A percentile compares a stretch with the other conserved stretches of the same genome.
Conservation (phyloP, 2,888 invertebrate genomes). For the Tipula unca region DNA sequence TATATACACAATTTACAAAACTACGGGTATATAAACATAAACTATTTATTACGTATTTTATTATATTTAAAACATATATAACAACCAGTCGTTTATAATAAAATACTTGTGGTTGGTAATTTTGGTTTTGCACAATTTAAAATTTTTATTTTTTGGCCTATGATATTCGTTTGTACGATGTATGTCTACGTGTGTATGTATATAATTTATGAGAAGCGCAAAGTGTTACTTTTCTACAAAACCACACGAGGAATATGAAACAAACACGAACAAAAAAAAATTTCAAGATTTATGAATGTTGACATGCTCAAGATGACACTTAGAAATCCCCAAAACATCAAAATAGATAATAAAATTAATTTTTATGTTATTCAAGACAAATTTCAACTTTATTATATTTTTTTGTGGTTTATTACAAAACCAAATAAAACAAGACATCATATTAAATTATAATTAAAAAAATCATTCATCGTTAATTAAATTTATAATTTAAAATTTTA, state of each 20-base stretch:
- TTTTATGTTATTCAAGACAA: background rate
- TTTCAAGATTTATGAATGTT: background rate
- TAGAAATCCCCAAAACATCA: background rate
- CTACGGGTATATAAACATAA: background rate
- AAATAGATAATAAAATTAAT: background rate
- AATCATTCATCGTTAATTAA: background rate
- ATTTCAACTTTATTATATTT: background rate
- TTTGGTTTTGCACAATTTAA: background rate
- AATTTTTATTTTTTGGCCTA: background rate
- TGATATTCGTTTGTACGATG: background rate
- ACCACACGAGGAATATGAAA: background rate
- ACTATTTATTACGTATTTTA: background rate
- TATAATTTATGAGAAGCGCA: background rate
- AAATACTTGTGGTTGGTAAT: background rate
- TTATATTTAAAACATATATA: background rate
- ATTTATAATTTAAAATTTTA: background rate
- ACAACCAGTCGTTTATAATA: background rate
- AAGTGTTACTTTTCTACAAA: background rate
- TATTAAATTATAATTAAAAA: background rate
- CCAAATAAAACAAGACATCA: background rate
- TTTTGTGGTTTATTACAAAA: background rate
- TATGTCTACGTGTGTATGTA: no score
- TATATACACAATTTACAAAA: background rate
- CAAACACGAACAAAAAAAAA: background rate
- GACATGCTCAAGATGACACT: background rate